Evolutionary conservation across 2,888 invertebrate genomes (phyloP), one percentile per base, ranked within the genome.

Genomic region (Microctonus hyperodae): DNA sequence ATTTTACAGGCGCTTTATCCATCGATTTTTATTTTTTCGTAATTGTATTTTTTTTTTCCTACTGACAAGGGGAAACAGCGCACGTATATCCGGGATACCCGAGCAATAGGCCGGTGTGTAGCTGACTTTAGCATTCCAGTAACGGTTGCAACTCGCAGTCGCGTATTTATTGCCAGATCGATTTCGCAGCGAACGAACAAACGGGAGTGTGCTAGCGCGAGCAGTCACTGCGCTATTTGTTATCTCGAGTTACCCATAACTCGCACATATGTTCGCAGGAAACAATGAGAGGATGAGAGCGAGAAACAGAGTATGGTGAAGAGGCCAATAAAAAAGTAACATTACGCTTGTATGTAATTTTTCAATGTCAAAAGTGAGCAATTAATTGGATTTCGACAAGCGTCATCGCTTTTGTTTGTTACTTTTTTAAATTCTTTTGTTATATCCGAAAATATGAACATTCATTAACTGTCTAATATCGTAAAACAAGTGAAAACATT

Each of bases 211-310:
- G 44, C 16, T 44, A 20, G 44, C 16, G 16, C 6, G 44, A 44
- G 44, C 16, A 44, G 16, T 16, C 44, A 44, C 44, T 44, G 44
- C 16, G 44, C 16, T 44, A 44, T 44, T 44, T 44, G 44, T 44
- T 20, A 44, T 44, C 44, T 44, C 44, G 44, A 44, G 44, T 44
- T 44, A 44, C 44, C 44, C 44, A 44, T 44, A 44, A 44, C 44
- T 44, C 44, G 44, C 16, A 44, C 44, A 44, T 44, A 44, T 44
- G 44, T 44, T 44, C 44, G 9, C 20, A 6, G 44, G 16, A 20
- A 20, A 44, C 44, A 44, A 44, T 16, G 16, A n/a, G 40, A 16
- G n/a, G 5, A n/a, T n/a, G 40, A 40, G 40, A n/a, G n/a, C 1
- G 20, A 20, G 16, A 44, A 16, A 44, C 16, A 16, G 16, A 44